Conservation (phyloP, 2,888 invertebrate species). For the Adineta ricciae region DNA sequence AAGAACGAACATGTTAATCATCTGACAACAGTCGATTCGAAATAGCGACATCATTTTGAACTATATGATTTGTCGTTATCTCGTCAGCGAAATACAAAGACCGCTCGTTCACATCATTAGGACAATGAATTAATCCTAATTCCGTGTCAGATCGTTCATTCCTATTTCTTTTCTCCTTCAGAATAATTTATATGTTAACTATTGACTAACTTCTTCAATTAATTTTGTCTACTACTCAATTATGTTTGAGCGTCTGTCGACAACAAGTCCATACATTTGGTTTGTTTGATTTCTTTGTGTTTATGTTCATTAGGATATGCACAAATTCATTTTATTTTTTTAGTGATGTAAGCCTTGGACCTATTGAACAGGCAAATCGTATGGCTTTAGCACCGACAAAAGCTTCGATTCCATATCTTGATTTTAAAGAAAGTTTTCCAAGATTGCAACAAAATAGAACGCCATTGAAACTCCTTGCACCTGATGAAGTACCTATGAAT, state of each 20-base stretch:
- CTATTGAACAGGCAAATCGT: background rate
- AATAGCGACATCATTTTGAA: background rate
- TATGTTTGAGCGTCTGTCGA: background rate
- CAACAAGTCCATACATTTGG: background rate
- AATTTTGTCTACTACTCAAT: background rate
- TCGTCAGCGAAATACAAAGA: background rate
- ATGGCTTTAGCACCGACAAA: background rate
- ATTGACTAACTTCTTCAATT: background rate
- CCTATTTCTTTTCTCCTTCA: background rate
- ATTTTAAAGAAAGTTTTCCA: background rate
- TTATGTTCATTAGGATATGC: background rate
- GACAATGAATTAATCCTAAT: background rate
- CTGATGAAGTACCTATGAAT: background rate
- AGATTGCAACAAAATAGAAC: background rate
- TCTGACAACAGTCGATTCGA: too few relatives aligned
- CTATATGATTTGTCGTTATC: background rate
- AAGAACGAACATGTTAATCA: too few relatives aligned
- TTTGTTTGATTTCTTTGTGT: background rate
- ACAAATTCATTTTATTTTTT: background rate
- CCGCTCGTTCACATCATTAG: background rate
- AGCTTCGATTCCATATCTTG: background rate
- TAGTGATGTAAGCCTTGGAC: background rate
- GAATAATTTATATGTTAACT: background rate
- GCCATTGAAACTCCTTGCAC: background rate
- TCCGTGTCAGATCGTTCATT: background rate